These are phyloP conservation scores for Deroplatys truncata DNA, from an alignment of 2,888 invertebrate species.

Conservation along the genomic window DNA sequence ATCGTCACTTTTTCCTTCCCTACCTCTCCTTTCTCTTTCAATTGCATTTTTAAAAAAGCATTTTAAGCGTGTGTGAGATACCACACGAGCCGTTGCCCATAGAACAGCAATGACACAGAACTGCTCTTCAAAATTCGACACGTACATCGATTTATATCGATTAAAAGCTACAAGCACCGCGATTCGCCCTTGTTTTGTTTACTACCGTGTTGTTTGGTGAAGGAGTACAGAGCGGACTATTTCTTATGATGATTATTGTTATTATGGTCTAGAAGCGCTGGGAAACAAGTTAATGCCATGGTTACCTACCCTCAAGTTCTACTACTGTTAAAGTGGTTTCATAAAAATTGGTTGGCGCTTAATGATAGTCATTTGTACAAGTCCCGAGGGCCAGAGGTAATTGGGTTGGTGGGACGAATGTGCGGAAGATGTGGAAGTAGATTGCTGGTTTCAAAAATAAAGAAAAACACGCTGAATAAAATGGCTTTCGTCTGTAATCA, in stretches of 20 bases:
- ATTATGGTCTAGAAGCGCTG: not conserved
- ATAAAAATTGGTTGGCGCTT: slow-evolving; percentile 15
- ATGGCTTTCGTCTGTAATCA: not conserved
- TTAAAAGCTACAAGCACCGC: not conserved
- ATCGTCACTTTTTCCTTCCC: slow-evolving; percentile 7
- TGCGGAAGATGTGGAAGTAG: not conserved
- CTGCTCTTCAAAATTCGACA: not conserved
- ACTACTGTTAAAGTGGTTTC: slow-evolving; percentile 25
- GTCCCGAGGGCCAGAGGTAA: not conserved
- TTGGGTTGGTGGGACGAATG: slow-evolving; percentile 9
- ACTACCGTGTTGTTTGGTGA: not conserved
- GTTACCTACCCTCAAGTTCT: not conserved
- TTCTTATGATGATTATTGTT: not conserved
- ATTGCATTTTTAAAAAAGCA: slow-evolving; percentile 1
- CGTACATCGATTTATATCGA: not conserved
- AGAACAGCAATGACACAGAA: not conserved
- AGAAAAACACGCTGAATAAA: not conserved
- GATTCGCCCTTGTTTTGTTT: not conserved
- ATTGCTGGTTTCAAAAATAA: slow-evolving; percentile 11
- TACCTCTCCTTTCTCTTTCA: not conserved
- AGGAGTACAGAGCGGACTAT: not conserved
- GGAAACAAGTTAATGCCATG: not conserved
- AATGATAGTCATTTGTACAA: slow-evolving; percentile 27
- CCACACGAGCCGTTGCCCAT: not conserved
- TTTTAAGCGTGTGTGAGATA: not conserved